Conservation (phyloP, 2,797 vertebrate species). For the Paramormyrops hopkinsi region DNA sequence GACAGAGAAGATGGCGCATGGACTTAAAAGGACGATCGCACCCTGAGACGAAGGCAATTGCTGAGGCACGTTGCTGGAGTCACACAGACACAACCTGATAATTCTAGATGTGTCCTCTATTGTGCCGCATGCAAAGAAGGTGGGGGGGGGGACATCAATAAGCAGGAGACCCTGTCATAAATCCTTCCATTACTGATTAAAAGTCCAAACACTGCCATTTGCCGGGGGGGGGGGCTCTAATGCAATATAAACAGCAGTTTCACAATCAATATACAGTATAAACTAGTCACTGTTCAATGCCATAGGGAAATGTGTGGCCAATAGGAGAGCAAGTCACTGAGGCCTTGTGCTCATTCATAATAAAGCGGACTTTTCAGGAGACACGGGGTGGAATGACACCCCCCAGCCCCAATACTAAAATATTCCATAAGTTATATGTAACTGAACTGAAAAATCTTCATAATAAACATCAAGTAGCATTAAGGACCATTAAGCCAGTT, state of each 20-base stretch:
- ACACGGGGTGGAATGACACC: neutral
- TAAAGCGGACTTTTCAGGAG: neutral
- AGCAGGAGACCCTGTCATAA: slow-evolving; percentile 16
- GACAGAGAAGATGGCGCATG: neutral
- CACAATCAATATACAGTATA: slow-evolving; percentile 30
- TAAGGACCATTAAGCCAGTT: neutral
- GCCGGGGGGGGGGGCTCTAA: slow-evolving; percentile 17
- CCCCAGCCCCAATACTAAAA: neutral
- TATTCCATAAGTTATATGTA: neutral
- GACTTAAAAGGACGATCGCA: neutral
- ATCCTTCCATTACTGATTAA: slow-evolving; percentile 26
- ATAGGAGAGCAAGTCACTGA: neutral
- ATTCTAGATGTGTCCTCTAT: neutral
- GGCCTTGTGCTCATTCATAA: slow-evolving; percentile 7
- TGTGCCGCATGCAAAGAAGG: neutral
- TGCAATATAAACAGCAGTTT: slow-evolving; percentile 29
- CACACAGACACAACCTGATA: neutral
- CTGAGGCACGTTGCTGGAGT: neutral
- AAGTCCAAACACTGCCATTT: slow-evolving; percentile 23
- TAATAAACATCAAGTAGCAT: neutral
- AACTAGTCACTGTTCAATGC: slow-evolving; percentile 20
- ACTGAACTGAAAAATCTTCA: neutral
- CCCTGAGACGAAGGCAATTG: neutral
- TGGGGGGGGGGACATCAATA: neutral
- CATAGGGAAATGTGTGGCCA: neutral